Percentiles rank a stretch among this genome's conserved stretches.
Conservation (phyloP, 2,888 invertebrate genomes). For the Schizotus pectinicornis region DNA sequence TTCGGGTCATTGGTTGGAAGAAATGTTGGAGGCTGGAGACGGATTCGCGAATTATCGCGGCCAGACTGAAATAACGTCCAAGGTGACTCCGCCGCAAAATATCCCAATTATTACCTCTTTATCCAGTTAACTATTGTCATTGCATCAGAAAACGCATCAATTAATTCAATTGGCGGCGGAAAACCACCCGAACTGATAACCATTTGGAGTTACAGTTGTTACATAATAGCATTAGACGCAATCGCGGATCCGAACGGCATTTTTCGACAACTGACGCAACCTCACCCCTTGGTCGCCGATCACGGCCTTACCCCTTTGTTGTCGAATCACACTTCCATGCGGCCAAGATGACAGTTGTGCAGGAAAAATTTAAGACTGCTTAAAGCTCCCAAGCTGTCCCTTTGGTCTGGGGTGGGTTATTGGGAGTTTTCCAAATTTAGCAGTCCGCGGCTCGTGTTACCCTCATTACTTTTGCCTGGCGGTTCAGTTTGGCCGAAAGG, state of each 20-base stretch:
- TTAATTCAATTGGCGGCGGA: slow-evolving; percentile 5
- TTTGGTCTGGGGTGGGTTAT: too few relatives aligned
- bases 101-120: slow-evolving; percentile 39
- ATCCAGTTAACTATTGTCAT: slow-evolving; percentile 20
- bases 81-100: slow-evolving; percentile 42
- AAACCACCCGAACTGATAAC: background rate
- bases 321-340: too few relatives aligned
- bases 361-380: too few relatives aligned
- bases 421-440: too few relatives aligned
- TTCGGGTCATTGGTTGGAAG: slow-evolving; percentile 39
- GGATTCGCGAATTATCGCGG: slow-evolving; percentile 42
- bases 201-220: background rate
- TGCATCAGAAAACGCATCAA: slow-evolving; percentile 4
- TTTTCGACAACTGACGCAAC: background rate
- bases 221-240: slow-evolving; percentile 1
- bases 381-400: too few relatives aligned
- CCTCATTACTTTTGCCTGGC: too few relatives aligned
- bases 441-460: too few relatives aligned
- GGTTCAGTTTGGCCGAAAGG: background rate
- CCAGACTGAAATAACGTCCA: slow-evolving; percentile 44
- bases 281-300: too few relatives aligned
- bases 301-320: too few relatives aligned
- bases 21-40: slow-evolving; percentile 34
- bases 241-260: too few relatives aligned
- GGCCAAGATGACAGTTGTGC: too few relatives aligned